Evolutionary conservation across 92 coral and sea anemone species (phyloP).

Genomic region (Hydrozoanthus gracilis): DNA sequence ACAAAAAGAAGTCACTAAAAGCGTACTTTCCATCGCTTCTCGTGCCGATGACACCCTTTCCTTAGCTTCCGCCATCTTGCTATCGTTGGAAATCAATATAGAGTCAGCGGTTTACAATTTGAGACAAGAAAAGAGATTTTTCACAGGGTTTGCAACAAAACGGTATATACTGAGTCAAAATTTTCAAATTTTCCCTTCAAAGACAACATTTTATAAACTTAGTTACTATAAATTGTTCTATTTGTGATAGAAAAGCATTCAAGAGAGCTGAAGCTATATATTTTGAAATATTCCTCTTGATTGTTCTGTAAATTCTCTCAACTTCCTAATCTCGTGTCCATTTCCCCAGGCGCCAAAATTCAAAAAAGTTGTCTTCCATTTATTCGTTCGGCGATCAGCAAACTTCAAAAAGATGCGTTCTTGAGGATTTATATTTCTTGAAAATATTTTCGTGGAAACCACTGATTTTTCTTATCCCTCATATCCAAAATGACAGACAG

Average conservation of each 20-base stretch:
- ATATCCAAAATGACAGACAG: constrained; percentile 69
- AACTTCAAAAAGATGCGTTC: neutral
- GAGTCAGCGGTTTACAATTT: constrained; percentile 70
- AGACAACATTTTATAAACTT: neutral
- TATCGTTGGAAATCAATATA: neutral
- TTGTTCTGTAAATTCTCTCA: constrained; percentile 61
- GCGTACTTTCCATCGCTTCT: constrained; percentile 94
- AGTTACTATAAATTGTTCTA: neutral
- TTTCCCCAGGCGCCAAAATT: constrained; percentile 79
- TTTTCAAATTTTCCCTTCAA: neutral
- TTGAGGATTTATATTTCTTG: neutral
- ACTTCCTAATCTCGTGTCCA: constrained; percentile 50
- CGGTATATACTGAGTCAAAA: neutral
- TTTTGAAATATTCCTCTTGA: neutral
- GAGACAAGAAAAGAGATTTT: constrained; percentile 35
- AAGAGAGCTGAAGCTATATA: neutral
- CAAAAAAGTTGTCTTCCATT: constrained; percentile 55
- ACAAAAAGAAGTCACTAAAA: constrained; percentile 9
- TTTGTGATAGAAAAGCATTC: neutral
- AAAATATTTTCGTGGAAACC: neutral
- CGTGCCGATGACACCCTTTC: constrained; percentile 82
- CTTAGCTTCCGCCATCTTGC: constrained; percentile 87
- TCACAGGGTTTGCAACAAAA: neutral
- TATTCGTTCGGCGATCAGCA: constrained; percentile 31
- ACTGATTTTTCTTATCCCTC: neutral